Evolutionary conservation across 2,888 invertebrate genomes (phyloP), one percentile per base, ranked within the genome.

Genomic region (Drosophila testacea): DNA sequence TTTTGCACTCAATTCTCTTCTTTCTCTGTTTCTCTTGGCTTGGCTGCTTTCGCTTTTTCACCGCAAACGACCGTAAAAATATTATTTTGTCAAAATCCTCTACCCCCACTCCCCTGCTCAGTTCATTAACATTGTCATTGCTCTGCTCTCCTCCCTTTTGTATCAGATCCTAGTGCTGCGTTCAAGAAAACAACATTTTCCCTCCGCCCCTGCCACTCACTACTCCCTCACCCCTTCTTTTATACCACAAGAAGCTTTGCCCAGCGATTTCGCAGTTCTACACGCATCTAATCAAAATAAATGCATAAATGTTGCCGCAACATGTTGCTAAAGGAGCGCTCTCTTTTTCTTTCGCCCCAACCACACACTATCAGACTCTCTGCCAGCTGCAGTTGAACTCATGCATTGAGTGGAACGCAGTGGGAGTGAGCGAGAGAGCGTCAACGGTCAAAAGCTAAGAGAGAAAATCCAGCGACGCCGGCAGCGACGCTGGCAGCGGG

Each of bases 281-380:
- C 46, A 80, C 65, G 69, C 73, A 77, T 77, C 69, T 77, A 64
- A 77, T 77, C 79, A 75, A 61, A 68, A 52, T 42, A 60, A 62
- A 62, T 54, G 61, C 61, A 60, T 42, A 39, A 41, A 73, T 77
- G 77, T 71, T 82, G 79, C 75, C 42, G 4, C 74, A 75, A 67
- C 84, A 89, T 86, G 87, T 83, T 89, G 88, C 90, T 32, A 77
- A 86, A 88, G 90, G 90, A 85, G 63, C 69, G 50, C 36, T 32
- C 6, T 32, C 32, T 30, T 7, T 4, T 30, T 11, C 11, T 42
- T 22, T 2, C 32, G 6, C 32, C 4, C 1, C 32, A 7, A 11
- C 4, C 34, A 28, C 38, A 16, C 11, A 11, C 13, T 13, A 4
- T 9, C 36, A 0, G 36, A 46, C 56, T 42, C 55, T 9, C 11